Conservation (phyloP, 2,797 vertebrate species). For the Chaetodon trifasciatus region DNA sequence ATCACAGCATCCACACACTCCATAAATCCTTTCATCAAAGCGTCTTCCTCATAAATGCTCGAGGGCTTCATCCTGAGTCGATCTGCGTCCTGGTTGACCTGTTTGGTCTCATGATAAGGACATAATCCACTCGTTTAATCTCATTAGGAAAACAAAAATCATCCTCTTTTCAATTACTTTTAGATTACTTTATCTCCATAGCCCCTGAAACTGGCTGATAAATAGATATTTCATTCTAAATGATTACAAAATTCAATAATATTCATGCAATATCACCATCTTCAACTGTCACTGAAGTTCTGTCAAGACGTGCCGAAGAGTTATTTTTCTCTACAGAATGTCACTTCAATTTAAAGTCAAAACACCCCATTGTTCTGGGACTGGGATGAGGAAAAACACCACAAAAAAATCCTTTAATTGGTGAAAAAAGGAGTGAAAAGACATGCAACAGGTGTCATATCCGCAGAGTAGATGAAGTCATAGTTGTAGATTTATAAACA, state of each 20-base stretch:
- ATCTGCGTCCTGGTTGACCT: constrained; percentile 1
- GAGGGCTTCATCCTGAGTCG: constrained; percentile 30
- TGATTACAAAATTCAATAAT: neutral
- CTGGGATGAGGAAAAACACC: too few species aligned
- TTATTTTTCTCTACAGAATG: neutral
- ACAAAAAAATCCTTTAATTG: too few species aligned
- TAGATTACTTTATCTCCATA: constrained; percentile 13
- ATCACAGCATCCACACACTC: constrained; percentile 7
- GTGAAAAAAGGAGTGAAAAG: neutral
- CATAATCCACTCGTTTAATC: constrained; percentile 30
- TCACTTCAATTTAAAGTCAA: too few species aligned
- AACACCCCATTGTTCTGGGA: neutral
- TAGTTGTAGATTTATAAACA: neutral
- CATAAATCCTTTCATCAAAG: constrained; percentile 20
- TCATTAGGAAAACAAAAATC: constrained; percentile 31
- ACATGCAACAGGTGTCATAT: neutral
- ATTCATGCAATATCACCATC: neutral
- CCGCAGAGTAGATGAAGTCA: neutral
- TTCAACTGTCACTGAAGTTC: neutral
- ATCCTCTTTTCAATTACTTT: constrained; percentile 27
- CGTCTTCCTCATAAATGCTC: constrained; percentile 38
- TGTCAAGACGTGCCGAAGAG: neutral
- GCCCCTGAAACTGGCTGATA: neutral
- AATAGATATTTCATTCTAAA: constrained; percentile 13
- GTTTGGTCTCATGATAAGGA: constrained; percentile 33